Evolutionary conservation across 2,797 vertebrate genomes (phyloP).

Genomic region (Aythya fuligula): DNA sequence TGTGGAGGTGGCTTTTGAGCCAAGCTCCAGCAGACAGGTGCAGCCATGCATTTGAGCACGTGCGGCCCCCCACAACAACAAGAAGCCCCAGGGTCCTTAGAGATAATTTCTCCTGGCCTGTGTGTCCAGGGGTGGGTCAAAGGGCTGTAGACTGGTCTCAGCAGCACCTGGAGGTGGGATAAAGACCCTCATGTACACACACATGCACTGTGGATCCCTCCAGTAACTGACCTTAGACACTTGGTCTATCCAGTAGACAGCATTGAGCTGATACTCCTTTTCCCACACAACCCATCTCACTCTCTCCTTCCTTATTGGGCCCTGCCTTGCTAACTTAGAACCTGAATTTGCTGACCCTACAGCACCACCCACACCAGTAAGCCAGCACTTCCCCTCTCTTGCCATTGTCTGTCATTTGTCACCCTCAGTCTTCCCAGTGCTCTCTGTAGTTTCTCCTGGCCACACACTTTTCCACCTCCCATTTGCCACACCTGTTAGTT

Average conservation of each 20-base stretch:
- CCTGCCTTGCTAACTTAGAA: neutral
- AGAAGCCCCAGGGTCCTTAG: no score
- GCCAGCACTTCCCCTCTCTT: neutral
- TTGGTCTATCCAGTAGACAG: neutral
- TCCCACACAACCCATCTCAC: neutral
- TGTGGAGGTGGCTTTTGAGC: no score
- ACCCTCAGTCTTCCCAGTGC: fast-evolving
- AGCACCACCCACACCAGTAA: neutral
- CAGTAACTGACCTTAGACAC: neutral
- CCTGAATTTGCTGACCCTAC: neutral
- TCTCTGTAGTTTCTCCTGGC: neutral
- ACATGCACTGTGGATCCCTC: neutral
- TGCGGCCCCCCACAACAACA: no score
- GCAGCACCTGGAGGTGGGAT: neutral
- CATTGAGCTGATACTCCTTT: neutral
- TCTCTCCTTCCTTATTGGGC: neutral
- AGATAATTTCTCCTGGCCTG: no score
- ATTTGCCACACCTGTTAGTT: neutral
- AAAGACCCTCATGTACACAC: neutral
- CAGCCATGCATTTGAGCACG: no score
- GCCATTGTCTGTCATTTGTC: no score
- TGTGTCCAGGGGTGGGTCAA: no score
- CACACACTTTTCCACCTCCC: neutral
- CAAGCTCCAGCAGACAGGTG: no score
- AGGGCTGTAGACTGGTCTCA: no score